These are phyloP conservation scores for Lepidocyrtinus sp. DNA, from an alignment of 2,888 invertebrate genomes.

Conservation along the genomic window DNA sequence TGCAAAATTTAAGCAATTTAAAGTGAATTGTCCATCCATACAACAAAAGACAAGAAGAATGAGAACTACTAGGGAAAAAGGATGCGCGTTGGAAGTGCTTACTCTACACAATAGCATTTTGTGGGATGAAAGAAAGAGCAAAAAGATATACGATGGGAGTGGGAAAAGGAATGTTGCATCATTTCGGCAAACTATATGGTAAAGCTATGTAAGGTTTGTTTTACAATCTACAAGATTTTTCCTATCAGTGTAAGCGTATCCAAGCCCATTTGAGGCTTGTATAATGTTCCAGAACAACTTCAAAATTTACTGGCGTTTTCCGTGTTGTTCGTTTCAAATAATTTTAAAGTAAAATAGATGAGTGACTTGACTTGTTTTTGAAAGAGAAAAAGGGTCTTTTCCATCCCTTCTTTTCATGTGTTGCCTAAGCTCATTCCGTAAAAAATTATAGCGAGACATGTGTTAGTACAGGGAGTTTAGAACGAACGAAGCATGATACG, in stretches of 20 bases:
- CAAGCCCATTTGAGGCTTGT: no score
- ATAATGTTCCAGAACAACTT: neutral
- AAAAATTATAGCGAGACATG: no score
- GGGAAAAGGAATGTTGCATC: conserved; percentile 48
- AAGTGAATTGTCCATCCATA: neutral
- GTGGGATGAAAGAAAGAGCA: conserved; percentile 16
- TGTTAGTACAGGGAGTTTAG: no score
- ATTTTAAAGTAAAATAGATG: conserved; percentile 56
- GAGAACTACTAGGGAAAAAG: neutral
- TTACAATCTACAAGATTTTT: no score
- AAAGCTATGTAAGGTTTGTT: no score
- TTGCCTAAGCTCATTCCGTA: no score
- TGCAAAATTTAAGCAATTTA: conserved; percentile 41
- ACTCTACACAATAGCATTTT: neutral
- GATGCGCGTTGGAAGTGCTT: neutral
- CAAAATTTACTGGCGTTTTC: neutral
- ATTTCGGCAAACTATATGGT: no score
- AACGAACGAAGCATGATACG: no score
- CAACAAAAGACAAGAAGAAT: neutral
- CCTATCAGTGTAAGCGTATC: no score
- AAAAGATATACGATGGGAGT: conserved; percentile 47
- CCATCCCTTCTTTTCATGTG: neutral
- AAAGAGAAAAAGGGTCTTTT: neutral
- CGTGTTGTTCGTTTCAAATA: conserved; percentile 41
- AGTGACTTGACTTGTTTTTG: conserved; percentile 36